Evolutionary conservation across 2,113 vertebrate species (phyloP).

Genomic region (Sinocyclocheilus anophthalmus): DNA sequence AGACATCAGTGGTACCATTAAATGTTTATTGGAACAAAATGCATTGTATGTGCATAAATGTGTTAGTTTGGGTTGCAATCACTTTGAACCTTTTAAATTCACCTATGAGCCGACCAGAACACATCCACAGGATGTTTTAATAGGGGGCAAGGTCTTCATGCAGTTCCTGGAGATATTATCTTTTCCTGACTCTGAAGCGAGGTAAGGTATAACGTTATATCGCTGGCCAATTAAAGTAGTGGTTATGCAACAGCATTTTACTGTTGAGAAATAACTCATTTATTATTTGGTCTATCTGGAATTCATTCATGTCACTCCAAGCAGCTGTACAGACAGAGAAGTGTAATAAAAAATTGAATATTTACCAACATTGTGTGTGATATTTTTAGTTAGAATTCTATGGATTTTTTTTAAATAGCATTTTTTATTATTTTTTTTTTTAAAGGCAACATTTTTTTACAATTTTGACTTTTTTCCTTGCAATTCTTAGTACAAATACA

Average conservation of each 20-base stretch:
- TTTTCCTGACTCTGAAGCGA: background rate
- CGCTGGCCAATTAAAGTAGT: no score
- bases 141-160: background rate
- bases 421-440: no score
- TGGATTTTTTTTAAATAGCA: no score
- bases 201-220: background rate
- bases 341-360: no score
- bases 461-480: no score
- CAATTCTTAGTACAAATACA: no score
- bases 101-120: background rate
- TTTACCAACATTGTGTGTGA: no score
- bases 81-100: background rate
- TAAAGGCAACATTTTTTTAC: no score
- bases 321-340: no score
- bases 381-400: no score
- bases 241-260: background rate
- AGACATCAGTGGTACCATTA: background rate
- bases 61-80: background rate
- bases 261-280: background rate
- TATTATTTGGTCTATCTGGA: no score
- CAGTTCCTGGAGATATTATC: slow-evolving; percentile 2
- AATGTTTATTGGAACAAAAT: background rate
- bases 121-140: background rate
- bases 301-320: no score
- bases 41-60: background rate